Conservation (phyloP, 2,797 vertebrate genomes). For the Trematomus bernacchii region DNA sequence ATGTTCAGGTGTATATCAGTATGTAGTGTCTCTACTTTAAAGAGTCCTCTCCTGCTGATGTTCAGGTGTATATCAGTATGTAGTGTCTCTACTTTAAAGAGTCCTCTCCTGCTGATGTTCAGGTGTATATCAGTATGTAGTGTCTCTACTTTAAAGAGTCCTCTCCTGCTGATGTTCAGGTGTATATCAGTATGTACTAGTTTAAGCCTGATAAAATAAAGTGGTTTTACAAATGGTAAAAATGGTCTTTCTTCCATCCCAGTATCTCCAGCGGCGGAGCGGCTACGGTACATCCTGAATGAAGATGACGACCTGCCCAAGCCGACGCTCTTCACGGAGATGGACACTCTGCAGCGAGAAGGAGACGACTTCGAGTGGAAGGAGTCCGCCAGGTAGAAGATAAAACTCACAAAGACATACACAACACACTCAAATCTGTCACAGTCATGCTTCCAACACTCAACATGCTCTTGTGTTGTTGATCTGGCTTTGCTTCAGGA, state of each 20-base stretch:
- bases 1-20: too few species aligned
- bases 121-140: too few species aligned
- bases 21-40: too few species aligned
- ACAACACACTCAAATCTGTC: not conserved
- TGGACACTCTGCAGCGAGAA: conserved; percentile 95
- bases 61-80: too few species aligned
- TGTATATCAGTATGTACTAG: too few species aligned
- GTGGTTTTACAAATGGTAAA: not conserved
- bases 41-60: too few species aligned
- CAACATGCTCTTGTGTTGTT: not conserved
- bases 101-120: too few species aligned
- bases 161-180: too few species aligned
- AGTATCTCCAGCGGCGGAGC: conserved; percentile 95
- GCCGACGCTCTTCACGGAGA: conserved; percentile 96
- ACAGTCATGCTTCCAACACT: not conserved
- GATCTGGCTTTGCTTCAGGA: not conserved
- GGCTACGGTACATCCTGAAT: conserved; percentile 93
- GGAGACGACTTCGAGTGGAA: conserved; percentile 97
- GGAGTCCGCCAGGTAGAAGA: conserved; percentile 91
- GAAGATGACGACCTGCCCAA: conserved; percentile 93
- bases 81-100: too few species aligned
- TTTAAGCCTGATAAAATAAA: too few species aligned
- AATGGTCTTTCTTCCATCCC: not conserved
- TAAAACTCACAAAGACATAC: conserved; percentile 10
- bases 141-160: too few species aligned